These are phyloP conservation scores for Clarias macrocephalus DNA, from an alignment of 2,113 vertebrate species.

Conservation along the genomic window DNA sequence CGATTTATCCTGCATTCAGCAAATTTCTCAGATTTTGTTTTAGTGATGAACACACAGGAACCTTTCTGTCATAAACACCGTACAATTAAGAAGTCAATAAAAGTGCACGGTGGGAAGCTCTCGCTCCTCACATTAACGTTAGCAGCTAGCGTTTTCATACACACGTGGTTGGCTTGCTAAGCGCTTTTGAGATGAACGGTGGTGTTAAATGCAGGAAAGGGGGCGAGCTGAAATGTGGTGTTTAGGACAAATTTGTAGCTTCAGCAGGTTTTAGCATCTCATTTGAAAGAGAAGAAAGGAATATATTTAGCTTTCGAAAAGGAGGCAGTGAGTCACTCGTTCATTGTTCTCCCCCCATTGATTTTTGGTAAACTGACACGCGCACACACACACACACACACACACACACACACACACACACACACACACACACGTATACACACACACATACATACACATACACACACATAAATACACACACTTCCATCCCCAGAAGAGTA, in stretches of 20 bases:
- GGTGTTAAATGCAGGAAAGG: background rate
- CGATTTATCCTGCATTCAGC: background rate
- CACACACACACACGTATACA: slow-evolving; percentile 10
- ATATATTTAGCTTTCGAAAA: slow-evolving; percentile 55
- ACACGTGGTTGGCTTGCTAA: slow-evolving; percentile 28
- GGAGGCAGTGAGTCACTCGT: slow-evolving; percentile 39
- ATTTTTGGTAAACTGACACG: slow-evolving; percentile 39
- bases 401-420: background rate
- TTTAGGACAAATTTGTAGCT: slow-evolving; percentile 47
- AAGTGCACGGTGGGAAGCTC: background rate
- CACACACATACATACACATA: no score
- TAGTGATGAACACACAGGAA: background rate
- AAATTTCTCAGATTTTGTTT: background rate
- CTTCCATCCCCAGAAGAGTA: slow-evolving; percentile 30
- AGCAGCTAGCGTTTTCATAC: background rate
- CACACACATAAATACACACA: slow-evolving; percentile 17
- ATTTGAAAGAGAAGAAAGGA: slow-evolving; percentile 35
- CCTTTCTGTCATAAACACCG: background rate
- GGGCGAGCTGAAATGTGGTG: background rate
- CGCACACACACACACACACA: slow-evolving; percentile 8
- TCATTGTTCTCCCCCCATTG: slow-evolving; percentile 35
- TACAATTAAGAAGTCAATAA: slow-evolving; percentile 22
- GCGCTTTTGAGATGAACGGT: background rate
- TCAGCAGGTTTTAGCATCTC: slow-evolving; percentile 25
- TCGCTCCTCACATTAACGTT: background rate